Evolutionary conservation across 2,797 vertebrate genomes (phyloP).

Genomic region (Menidia menidia): DNA sequence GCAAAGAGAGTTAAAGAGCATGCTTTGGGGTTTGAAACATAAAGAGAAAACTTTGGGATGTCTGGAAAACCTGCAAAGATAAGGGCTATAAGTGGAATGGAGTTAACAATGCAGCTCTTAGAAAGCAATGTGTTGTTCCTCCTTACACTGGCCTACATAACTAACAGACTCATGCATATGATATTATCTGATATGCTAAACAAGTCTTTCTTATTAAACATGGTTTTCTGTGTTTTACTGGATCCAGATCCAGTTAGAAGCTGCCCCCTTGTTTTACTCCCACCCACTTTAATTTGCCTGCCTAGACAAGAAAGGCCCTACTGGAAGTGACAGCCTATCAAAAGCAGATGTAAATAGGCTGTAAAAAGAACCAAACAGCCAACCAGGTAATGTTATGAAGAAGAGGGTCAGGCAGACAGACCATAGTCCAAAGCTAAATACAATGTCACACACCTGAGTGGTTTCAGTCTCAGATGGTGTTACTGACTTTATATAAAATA

Average conservation of each 20-base stretch:
- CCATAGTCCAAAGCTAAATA: slow-evolving; percentile 54
- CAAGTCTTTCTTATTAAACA: neutral
- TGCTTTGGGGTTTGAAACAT: slow-evolving; percentile 71
- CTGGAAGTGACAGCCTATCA: slow-evolving; percentile 61
- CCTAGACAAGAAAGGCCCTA: slow-evolving; percentile 59
- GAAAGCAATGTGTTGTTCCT: slow-evolving; percentile 11
- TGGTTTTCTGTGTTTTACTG: too few species aligned
- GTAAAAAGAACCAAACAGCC: slow-evolving; percentile 51
- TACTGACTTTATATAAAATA: slow-evolving; percentile 6
- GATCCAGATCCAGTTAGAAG: slow-evolving; percentile 46
- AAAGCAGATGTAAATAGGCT: slow-evolving; percentile 55
- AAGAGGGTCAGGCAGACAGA: slow-evolving; percentile 79
- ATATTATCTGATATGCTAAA: slow-evolving; percentile 12
- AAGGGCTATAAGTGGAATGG: slow-evolving; percentile 50
- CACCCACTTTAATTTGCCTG: slow-evolving; percentile 60
- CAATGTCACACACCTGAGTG: slow-evolving; percentile 17
- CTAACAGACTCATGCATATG: slow-evolving; percentile 18
- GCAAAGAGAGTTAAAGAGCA: slow-evolving; percentile 26
- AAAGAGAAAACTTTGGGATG: slow-evolving; percentile 73
- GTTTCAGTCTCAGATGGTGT: neutral
- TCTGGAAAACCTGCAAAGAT: slow-evolving; percentile 85
- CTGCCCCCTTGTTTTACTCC: slow-evolving; percentile 56
- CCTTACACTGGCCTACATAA: slow-evolving; percentile 6
- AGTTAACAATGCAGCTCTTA: slow-evolving; percentile 30
- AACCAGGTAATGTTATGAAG: slow-evolving; percentile 55